Evolutionary conservation across 2,797 vertebrate genomes (phyloP).

Genomic region (Hybognathus amarus): DNA sequence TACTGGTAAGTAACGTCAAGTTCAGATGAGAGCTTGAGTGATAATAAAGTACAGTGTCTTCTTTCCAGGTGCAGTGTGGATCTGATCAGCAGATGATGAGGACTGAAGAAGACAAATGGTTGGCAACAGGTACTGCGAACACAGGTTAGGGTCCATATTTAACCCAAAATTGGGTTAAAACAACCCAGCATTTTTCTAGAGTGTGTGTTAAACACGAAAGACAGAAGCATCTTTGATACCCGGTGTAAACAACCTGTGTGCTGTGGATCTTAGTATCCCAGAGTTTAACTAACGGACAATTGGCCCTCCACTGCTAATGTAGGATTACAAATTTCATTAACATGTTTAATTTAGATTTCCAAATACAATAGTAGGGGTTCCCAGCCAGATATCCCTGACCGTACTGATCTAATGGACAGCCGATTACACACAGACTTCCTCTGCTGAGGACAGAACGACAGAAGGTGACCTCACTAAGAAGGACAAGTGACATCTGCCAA

Average conservation of each 20-base stretch:
- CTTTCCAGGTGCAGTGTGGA: too few relatives aligned
- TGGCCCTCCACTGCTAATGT: neutral
- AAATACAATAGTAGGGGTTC: too few relatives aligned
- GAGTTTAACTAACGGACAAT: neutral
- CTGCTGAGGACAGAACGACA: neutral
- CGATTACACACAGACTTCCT: constrained; percentile 2
- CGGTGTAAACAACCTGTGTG: neutral
- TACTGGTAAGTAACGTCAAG: too few relatives aligned
- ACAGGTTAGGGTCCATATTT: neutral
- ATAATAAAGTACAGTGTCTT: too few relatives aligned
- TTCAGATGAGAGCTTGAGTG: too few relatives aligned
- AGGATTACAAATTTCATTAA: too few relatives aligned
- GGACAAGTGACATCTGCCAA: neutral
- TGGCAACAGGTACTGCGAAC: neutral
- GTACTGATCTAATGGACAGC: neutral
- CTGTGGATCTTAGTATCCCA: neutral
- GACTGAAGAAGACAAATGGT: too few relatives aligned
- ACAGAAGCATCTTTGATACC: neutral
- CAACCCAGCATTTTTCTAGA: too few relatives aligned
- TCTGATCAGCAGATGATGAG: too few relatives aligned
- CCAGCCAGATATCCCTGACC: too few relatives aligned
- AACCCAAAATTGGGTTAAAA: too few relatives aligned
- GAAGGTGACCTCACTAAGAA: constrained; percentile 12
- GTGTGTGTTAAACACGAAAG: neutral
- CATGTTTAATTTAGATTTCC: too few relatives aligned